Base-by-base conservation (phyloP, 2,888 invertebrate genomes). In the Watsonalla binaria region DNA sequence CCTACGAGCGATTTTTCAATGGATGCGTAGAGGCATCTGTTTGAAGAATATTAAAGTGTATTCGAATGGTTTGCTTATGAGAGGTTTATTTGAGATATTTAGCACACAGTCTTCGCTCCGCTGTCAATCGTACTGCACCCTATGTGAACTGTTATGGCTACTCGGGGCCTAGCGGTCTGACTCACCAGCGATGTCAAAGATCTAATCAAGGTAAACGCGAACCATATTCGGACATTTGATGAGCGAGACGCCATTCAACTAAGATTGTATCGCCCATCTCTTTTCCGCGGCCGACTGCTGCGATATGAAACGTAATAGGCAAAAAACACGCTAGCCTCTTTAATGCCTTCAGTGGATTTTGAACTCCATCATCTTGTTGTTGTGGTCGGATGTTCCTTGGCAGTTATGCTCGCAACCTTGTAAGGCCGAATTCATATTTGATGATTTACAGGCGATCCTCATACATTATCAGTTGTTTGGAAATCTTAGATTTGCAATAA, bases 131-230 rank as follows among this genome's bases (percentile, higher is more conserved):
- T 13, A 39, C 4, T 37, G 37, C 37, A 35, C 37, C 49, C 15
- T 37, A 2, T 15, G 0, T 34, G 39, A 49, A 39, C 49, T 37
- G 37, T 48, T 37, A 37, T 37, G 49, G 49, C 37, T 37, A 49
- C 37, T 15, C 15, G 8, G 37, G 35, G 49, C 39, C 39, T 49
- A 49, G 49, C 49, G 39, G 49, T 39, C 49, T 49, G 75, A 75
- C 48, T 74, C 74, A 74, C 51, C 48, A 49, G n/a, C 49, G 59
- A 67, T 60, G 76, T 70, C 70, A 72, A 72, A 72, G 73, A 68
- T 68, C 68, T 68, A 55, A 61, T 55, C 74, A 76, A 77, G 74
- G 77, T 66, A 62, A 70, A 57, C 49, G 37, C 39, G 8, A 37
- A 37, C 49, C 49, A 49, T 49, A 49, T 37, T 14, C 14, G 14